These are phyloP conservation scores for Amorpha juglandis DNA, from an alignment of 2,888 invertebrate genomes.

Conservation along the genomic window DNA sequence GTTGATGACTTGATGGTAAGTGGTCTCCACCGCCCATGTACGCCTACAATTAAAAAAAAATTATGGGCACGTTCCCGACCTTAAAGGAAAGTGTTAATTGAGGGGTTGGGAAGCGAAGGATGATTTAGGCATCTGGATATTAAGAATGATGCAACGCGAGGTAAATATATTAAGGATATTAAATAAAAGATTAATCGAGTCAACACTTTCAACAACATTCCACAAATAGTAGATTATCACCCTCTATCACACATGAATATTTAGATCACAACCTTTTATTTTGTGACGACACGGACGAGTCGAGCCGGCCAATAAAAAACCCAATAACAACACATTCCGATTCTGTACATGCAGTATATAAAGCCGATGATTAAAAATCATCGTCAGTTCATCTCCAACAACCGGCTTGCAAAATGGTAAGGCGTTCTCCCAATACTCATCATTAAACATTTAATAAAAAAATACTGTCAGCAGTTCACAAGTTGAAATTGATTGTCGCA, in stretches of 20 bases:
- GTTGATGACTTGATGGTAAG: too few relatives aligned
- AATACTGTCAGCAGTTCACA: neutral
- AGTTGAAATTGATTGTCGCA: too few relatives aligned
- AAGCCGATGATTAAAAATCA: constrained; percentile 41
- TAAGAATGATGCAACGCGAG: too few relatives aligned
- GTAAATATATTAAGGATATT: neutral
- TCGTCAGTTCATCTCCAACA: constrained; percentile 54
- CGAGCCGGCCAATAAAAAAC: constrained; percentile 30
- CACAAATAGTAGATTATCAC: neutral
- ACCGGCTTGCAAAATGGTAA: constrained; percentile 61
- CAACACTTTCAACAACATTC: neutral
- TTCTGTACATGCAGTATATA: constrained; percentile 58
- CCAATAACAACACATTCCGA: constrained; percentile 45
- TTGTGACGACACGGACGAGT: constrained; percentile 39
- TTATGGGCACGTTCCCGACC: too few relatives aligned
- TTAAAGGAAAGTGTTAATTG: too few relatives aligned
- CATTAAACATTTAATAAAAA: neutral
- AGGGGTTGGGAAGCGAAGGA: too few relatives aligned
- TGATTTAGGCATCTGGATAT: too few relatives aligned
- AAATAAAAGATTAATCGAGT: too few relatives aligned
- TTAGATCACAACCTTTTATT: constrained; percentile 35
- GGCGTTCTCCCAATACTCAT: constrained; percentile 29
- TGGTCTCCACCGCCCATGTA: too few relatives aligned
- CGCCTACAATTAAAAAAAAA: too few relatives aligned
- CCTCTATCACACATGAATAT: constrained; percentile 24